A percentile compares a stretch with the other conserved stretches of the same genome.
phyloP scores from a whole-genome alignment of 2,888 invertebrate genomes.

The Yponomeuta malinellus region DNA sequence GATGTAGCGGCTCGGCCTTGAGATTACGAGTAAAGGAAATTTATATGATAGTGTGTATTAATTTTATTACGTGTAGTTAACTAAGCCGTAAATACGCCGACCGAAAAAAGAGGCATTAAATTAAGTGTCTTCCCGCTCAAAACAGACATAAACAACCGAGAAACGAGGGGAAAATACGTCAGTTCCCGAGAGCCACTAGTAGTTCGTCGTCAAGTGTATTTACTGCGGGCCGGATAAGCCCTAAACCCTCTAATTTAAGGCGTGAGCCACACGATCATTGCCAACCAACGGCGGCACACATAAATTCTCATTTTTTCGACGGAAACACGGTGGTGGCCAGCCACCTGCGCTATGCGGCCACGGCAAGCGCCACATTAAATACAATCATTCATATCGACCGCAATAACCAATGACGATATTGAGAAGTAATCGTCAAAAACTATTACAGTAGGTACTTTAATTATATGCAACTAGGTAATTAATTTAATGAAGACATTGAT shows the following conservation, averaged over 20 bases:
- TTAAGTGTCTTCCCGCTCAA: constrained; percentile 27
- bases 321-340: constrained; percentile 28
- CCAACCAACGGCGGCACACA: constrained; percentile 56
- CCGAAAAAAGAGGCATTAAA: constrained; percentile 33
- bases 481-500: too few relatives aligned
- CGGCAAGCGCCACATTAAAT: too few relatives aligned
- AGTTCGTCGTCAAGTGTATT: constrained; percentile 59
- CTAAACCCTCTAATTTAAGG: constrained; percentile 72
- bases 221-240: constrained; percentile 64
- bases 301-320: constrained; percentile 72
- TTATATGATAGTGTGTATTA: constrained; percentile 12
- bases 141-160: constrained; percentile 47
- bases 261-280: constrained; percentile 68
- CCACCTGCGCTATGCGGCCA: constrained; percentile 44
- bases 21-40: not conserved
- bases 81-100: constrained; percentile 2
- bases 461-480: too few relatives aligned
- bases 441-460: too few relatives aligned
- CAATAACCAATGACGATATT: not conserved
- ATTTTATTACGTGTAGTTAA: constrained; percentile 15
- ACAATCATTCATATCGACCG: not conserved
- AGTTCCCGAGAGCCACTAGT: constrained; percentile 24
- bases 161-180: constrained; percentile 30
- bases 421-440: too few relatives aligned
- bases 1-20: constrained; percentile 15